Conservation (phyloP, 2,797 vertebrate species). For the Falco cherrug region DNA sequence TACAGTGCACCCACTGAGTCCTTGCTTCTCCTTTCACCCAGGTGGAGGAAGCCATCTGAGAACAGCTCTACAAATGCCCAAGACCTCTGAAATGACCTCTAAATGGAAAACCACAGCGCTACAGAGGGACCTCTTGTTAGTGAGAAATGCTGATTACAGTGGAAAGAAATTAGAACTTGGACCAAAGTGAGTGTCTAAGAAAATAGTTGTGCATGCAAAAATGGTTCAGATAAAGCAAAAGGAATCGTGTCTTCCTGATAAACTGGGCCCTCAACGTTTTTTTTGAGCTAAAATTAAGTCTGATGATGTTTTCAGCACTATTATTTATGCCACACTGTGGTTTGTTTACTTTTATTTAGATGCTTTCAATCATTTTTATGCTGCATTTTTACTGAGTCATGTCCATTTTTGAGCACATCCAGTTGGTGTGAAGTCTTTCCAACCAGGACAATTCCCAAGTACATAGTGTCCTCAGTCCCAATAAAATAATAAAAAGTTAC, state of each 20-base stretch:
- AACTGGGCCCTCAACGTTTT: background rate
- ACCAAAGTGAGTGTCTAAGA: background rate
- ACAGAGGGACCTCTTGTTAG: background rate
- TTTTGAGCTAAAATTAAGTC: conserved; percentile 24
- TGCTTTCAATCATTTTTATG: background rate
- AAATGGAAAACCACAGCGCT: background rate
- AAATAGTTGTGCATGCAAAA: background rate
- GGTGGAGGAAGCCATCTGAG: background rate
- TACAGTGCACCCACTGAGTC: background rate
- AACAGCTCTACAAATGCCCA: background rate
- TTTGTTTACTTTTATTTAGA: conserved; percentile 18
- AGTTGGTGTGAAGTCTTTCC: background rate
- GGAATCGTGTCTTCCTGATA: background rate
- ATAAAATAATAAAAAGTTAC: background rate
- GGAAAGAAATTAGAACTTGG: background rate
- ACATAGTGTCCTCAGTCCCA: background rate
- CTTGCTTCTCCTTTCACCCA: background rate
- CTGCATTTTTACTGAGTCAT: conserved; percentile 15
- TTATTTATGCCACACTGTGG: background rate
- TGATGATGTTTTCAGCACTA: background rate
- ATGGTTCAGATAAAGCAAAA: background rate
- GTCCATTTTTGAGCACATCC: background rate
- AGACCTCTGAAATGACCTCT: background rate
- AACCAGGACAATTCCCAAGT: background rate
- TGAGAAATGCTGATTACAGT: background rate